phyloP scores from a whole-genome alignment of 2,797 vertebrate genomes.

The Sebastolobus alascanus region DNA sequence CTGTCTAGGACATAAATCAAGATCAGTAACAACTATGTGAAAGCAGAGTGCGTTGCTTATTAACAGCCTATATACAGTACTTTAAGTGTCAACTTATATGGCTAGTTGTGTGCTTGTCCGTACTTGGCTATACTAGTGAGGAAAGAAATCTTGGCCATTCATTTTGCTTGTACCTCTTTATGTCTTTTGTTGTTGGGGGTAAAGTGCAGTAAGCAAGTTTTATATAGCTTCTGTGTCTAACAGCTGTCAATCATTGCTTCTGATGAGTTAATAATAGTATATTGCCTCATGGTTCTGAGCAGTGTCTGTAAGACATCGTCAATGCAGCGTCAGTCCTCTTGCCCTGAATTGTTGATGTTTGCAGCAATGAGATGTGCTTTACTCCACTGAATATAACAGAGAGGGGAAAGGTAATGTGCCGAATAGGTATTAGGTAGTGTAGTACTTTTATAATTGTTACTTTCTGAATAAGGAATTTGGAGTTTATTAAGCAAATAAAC shows the following conservation, averaged over 20 bases:
- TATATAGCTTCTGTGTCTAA: neutral
- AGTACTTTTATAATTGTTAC: neutral
- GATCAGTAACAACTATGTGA: neutral
- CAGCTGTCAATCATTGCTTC: neutral
- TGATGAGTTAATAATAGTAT: constrained; percentile 15
- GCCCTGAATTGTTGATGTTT: neutral
- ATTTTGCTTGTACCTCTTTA: neutral
- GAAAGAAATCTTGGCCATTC: neutral
- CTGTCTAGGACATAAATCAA: neutral
- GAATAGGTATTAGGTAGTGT: neutral
- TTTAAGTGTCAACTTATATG: neutral
- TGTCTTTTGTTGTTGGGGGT: neutral
- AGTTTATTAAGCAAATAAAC: neutral
- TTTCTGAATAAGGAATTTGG: constrained; percentile 6
- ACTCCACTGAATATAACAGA: neutral
- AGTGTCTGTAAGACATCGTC: neutral
- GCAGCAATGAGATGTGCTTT: neutral
- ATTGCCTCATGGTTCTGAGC: constrained; percentile 1
- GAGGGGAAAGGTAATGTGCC: neutral
- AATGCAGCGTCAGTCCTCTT: neutral
- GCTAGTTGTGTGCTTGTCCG: neutral
- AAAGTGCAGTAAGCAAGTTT: neutral
- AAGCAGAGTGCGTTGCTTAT: neutral
- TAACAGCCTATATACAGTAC: neutral
- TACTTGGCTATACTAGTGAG: neutral